phyloP scores from a whole-genome alignment of 2,797 vertebrate genomes.

The Pagetopsis macropterus region DNA sequence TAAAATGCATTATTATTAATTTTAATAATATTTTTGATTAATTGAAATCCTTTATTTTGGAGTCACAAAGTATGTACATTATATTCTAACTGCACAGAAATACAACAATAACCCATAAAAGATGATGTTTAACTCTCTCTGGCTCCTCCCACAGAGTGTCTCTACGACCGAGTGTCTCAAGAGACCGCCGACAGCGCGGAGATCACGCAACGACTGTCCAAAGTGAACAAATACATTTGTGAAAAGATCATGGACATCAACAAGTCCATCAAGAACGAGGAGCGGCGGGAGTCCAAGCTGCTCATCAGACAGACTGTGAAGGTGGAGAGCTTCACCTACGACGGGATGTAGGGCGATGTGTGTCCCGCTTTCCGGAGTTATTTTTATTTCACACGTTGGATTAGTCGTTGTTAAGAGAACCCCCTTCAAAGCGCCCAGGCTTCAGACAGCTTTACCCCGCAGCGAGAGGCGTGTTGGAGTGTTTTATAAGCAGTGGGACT shows the following conservation, averaged over 20 bases:
- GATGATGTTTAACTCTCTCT: constrained; percentile 35
- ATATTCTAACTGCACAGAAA: too few relatives aligned
- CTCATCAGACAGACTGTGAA: constrained; percentile 89
- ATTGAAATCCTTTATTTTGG: too few relatives aligned
- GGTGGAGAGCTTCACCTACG: constrained; percentile 88
- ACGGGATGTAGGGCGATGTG: constrained; percentile 84
- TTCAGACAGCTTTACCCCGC: constrained; percentile 83
- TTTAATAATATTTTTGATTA: too few relatives aligned
- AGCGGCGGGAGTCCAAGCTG: constrained; percentile 96
- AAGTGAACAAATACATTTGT: constrained; percentile 99
- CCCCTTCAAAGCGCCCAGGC: constrained; percentile 45
- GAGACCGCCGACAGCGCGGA: constrained; percentile 98
- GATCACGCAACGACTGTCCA: constrained; percentile 99
- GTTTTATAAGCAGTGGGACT: constrained; percentile 70
- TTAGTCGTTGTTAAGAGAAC: constrained; percentile 48
- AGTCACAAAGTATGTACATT: too few relatives aligned
- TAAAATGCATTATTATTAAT: too few relatives aligned
- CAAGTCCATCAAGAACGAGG: constrained; percentile 99
- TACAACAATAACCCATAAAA: too few relatives aligned
- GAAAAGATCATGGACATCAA: constrained; percentile 99
- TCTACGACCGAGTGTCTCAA: constrained; percentile 99
- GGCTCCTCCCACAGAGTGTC: constrained; percentile 89
- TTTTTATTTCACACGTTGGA: constrained; percentile 47
- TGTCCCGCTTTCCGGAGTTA: constrained; percentile 67
- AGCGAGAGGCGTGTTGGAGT: constrained; percentile 53